These are phyloP conservation scores for Oreocharis arfaki DNA, from an alignment of 2,113 vertebrate species.

Conservation along the genomic window DNA sequence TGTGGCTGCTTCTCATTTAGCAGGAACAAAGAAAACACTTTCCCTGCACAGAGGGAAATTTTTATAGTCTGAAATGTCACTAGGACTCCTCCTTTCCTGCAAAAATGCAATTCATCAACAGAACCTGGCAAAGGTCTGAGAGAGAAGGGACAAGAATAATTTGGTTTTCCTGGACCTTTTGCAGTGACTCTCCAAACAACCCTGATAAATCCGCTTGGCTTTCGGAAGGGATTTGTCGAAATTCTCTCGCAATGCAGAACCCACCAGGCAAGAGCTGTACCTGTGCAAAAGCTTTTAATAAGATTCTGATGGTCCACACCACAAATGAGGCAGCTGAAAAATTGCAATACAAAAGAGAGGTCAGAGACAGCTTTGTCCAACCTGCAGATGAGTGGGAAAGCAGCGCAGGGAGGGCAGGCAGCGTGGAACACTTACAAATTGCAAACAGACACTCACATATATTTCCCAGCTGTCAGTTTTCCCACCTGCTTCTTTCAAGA, in stretches of 20 bases:
- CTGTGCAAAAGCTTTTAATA: background rate
- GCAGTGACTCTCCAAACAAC: background rate
- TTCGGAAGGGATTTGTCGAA: background rate
- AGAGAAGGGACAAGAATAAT: background rate
- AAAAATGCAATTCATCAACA: background rate
- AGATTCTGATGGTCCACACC: background rate
- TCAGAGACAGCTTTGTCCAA: background rate
- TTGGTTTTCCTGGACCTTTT: background rate
- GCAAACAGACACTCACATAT: background rate
- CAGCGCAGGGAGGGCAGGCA: background rate
- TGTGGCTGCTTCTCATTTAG: background rate
- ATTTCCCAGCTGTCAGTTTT: background rate
- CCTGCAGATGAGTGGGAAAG: background rate
- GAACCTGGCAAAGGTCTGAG: background rate
- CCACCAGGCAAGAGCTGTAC: background rate
- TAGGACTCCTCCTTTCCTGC: background rate
- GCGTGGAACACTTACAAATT: background rate
- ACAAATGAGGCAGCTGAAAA: slow-evolving; percentile 8
- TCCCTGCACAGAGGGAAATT: background rate
- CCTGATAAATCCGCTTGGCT: background rate
- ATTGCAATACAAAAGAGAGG: background rate
- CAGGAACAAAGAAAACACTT: background rate
- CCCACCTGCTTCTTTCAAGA: slow-evolving; percentile 12
- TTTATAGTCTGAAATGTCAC: background rate
- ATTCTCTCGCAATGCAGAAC: background rate